These are phyloP conservation scores for Ochropleura plecta DNA, from an alignment of 2,888 invertebrate species.

Conservation along the genomic window DNA sequence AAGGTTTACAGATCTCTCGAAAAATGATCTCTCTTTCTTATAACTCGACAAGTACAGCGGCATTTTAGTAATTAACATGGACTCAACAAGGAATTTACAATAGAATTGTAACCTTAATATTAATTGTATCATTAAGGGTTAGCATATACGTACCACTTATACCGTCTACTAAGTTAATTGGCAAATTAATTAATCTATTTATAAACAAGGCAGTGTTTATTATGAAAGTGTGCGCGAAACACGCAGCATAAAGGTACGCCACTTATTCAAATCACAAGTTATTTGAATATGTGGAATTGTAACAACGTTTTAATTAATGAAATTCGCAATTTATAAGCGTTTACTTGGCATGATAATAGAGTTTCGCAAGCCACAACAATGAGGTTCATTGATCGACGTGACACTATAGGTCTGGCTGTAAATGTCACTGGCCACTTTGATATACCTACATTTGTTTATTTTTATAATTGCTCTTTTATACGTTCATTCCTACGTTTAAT, in stretches of 20 bases:
- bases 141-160: slow-evolving; percentile 3
- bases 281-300: slow-evolving; percentile 57
- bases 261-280: slow-evolving; percentile 49
- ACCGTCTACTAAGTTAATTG: slow-evolving; percentile 19
- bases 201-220: slow-evolving; percentile 37
- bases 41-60: neutral
- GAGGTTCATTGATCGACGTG: slow-evolving; percentile 80
- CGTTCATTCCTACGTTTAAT: neutral
- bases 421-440: slow-evolving; percentile 65
- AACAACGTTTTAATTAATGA: slow-evolving; percentile 59
- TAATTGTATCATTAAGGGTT: slow-evolving; percentile 9
- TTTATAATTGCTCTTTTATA: neutral
- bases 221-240: slow-evolving; percentile 44
- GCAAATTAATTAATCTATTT: slow-evolving; percentile 37
- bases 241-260: slow-evolving; percentile 45
- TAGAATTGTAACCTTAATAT: neutral
- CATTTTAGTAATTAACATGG: neutral
- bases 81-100: neutral
- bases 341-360: slow-evolving; percentile 69
- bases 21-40: neutral
- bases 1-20: no score
- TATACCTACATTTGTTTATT: slow-evolving; percentile 12
- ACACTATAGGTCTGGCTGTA: slow-evolving; percentile 63
- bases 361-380: slow-evolving; percentile 87
- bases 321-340: slow-evolving; percentile 68